Evolutionary conservation across 1,140 invertebrate genomes (phyloP), one percentile per base, ranked within the genome.

Genomic region (Hylyphantes graminicola): DNA sequence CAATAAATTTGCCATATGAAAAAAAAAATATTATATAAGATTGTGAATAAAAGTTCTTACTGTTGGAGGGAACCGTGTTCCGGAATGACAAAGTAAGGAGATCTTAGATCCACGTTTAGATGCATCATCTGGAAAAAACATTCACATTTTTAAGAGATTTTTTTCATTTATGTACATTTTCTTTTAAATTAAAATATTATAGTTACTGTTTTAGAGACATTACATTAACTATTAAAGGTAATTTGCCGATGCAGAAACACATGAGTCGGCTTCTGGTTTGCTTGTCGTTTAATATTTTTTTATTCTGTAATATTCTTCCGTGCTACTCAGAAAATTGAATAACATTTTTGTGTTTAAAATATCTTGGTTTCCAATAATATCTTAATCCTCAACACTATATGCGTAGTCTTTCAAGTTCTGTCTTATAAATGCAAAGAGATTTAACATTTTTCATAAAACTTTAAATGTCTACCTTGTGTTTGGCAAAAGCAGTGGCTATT

Each of bases 11-110:
- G n/a, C n/a, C n/a, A n/a, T n/a, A n/a, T n/a, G n/a, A n/a, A n/a
- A n/a, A n/a, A n/a, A n/a, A n/a, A n/a, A n/a, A n/a, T n/a, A n/a
- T 64, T 64, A 64, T 10, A 64, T 5, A 11, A 2, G 17, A 7
- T 3, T 48, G 12, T 48, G 13, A 68, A 13, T 12, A 68, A 68
- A 68, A 68, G 2, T 0, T 10, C 91, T 89, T 91, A 95, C 94
- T 93, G 94, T 88, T 94, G 92, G 50, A 94, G 89, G 63, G 93
- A 93, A 59, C 94, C 94, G 87, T 93, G 91, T 89, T 96, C 94
- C 5, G 95, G 94, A 85, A 96, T 90, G 2, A 96, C 92, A 64
- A 96, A 89, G 86, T 94, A 95, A 0, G 95, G 95, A 55, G 94
- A 93, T 89, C 94, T 94, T 50, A 96, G 89, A 86, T 95, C 93